Base-by-base conservation (phyloP, 2,888 invertebrate genomes). In the Aphrophora alni region DNA sequence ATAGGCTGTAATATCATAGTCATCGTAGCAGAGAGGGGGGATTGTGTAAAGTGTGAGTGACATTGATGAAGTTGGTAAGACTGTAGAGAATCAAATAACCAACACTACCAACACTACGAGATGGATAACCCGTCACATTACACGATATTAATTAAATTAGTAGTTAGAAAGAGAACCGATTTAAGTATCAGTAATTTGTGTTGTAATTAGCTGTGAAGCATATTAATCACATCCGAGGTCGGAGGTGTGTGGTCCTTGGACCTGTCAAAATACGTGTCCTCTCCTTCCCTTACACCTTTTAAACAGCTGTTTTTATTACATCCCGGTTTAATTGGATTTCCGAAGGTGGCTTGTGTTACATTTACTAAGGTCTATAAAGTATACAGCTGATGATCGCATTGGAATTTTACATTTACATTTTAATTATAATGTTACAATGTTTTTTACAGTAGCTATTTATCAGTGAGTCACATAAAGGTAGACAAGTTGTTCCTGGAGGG, bases 181-280 rank as follows among this genome's bases (percentile, higher is more conserved):
- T 59, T 59, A 59, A 59, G 59, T 59, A 59, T 21, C 59, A 59
- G 59, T 59, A 59, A 59, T 59, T 59, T 59, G 59, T 59, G 21
- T 59, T 59, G 21, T 59, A 59, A 59, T 59, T 59, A 59, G 59
- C 3, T 21, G 21, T 4, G 59, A 4, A 21, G 21, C 7, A 21
- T 21, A 59, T 59, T 59, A 59, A 59, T 59, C 59, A 59, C 1
- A 21, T 3, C 2, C 21, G 21, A 14, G 38, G n/a, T 17, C 51
- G 21, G 33, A 28, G 71, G 74, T 38, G 78, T 78, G 78, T 78
- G 78, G 78, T 78, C 71, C 44, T 2, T 3, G 8, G 77, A 10
- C 44, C 75, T n/a, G 77, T 44, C 77, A 69, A 21, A 68, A 69
- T 77, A 77, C 77, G 28, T 28, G 33, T 38, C 70, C 68, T 59